Base-by-base conservation (phyloP, 2,113 vertebrate species). In the human (Homo sapiens) region DNA sequence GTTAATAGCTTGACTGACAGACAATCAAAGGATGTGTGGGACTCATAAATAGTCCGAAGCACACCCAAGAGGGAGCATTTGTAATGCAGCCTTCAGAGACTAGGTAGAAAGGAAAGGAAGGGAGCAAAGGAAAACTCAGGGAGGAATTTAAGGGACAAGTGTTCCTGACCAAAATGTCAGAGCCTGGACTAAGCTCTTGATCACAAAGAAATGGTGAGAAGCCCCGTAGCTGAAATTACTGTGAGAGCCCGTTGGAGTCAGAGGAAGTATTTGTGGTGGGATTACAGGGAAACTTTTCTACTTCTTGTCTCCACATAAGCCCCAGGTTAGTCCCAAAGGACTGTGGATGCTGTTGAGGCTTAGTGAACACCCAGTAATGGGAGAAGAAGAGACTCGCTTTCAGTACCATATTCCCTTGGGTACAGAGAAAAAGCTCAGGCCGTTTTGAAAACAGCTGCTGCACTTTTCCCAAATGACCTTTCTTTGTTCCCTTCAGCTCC, bases 341-440 rank as follows among this genome's bases (percentile, higher is more conserved):
- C 93, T 10, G 23, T 40, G 30, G 75, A 27, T 83, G 80, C 50
- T 66, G 4, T 14, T 2, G 86, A 73, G 90, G 40, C 43, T 32
- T 0, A 0, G 30, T 0, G 25, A 90, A 52, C 0, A 2, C 61
- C 30, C 10, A 22, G 40, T 1, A 4, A 35, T 0, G 32, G 40
- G 59, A 40, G 50, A 20, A 64, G 48, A 61, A 4, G 17, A 83
- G 86, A 8, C 4, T 25, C 1, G 4, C 45, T 70, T 95, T 52
- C 59, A 18, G 6, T 30, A 14, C n/a, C 61, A 16, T 78, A 68
- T 89, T 52, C 66, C 45, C n/a, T 16, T 52, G 45, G n/a, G 6
- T 30, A 10, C 35, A 23, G 70, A 76, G 79, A 43, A 64, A 48
- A 38, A 10, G 73, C 55, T 75, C 13, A 18, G 57, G 61, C 52